phyloP scores from a whole-genome alignment of 2,113 vertebrate genomes.

The Chrysemys picta region DNA sequence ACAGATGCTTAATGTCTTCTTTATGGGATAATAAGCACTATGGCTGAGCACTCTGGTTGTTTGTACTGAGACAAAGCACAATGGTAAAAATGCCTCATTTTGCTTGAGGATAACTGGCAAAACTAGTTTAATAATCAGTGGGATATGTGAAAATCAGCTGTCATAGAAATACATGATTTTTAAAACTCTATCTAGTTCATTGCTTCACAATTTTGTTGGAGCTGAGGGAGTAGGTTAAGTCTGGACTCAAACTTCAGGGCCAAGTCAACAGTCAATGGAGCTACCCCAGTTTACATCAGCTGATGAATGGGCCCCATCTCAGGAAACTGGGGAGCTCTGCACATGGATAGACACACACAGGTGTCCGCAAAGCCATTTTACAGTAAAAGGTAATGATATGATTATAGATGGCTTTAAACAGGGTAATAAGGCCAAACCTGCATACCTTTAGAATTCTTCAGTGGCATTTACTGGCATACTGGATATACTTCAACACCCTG shows the following conservation, averaged over 20 bases:
- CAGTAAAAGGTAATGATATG: not conserved
- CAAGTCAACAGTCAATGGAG: not conserved
- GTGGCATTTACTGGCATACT: not conserved
- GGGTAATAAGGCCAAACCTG: not conserved
- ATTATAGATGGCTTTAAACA: not conserved
- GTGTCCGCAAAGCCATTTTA: not conserved
- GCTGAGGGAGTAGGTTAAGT: not conserved
- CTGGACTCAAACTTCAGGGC: not conserved
- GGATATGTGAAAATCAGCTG: not conserved
- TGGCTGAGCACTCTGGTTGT: not conserved
- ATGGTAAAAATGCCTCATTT: rapidly evolving
- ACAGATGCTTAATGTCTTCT: not conserved
- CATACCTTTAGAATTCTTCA: not conserved
- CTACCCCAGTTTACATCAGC: not conserved
- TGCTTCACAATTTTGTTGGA: not conserved
- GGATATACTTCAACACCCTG: not conserved
- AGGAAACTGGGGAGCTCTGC: not conserved
- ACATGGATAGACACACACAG: not conserved
- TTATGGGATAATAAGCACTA: not conserved
- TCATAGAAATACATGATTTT: not conserved
- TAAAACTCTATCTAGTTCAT: not conserved
- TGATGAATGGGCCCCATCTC: not conserved
- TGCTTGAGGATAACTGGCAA: not conserved
- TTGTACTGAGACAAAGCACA: not conserved
- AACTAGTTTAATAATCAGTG: not conserved